Percentiles rank a stretch among this genome's conserved stretches.
Evolutionary conservation across 2,888 invertebrate genomes (phyloP).

Genomic region (Sinhomidia bicolor): DNA sequence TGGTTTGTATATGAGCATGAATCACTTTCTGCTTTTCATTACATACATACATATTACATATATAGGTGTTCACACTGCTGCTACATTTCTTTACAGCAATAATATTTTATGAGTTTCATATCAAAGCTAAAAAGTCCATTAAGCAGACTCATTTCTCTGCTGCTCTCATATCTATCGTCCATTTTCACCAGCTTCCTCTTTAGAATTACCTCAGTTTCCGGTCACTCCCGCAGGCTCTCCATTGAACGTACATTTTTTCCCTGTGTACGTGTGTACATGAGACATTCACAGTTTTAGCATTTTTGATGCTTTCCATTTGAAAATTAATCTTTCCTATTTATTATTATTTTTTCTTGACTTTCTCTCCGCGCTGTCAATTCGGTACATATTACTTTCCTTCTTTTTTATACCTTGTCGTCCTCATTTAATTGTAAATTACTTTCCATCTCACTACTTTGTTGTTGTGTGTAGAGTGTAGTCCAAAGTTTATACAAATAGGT

Average conservation of each 20-base stretch:
- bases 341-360: not conserved
- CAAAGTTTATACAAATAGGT: conserved; percentile 6
- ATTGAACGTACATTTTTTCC: not conserved
- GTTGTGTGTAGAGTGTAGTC: no score
- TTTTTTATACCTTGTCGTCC: no score
- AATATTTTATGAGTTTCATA: conserved; percentile 5
- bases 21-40: not conserved
- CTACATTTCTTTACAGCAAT: not conserved
- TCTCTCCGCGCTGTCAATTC: not conserved
- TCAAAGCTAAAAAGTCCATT: conserved; percentile 41
- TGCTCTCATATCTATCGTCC: conserved; percentile 1
- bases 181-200: conserved; percentile 48
- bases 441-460: not conserved
- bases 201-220: conserved; percentile 52
- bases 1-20: not conserved
- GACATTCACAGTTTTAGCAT: not conserved
- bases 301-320: conserved; percentile 10
- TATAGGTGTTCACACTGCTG: not conserved
- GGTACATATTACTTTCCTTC: not conserved
- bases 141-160: not conserved
- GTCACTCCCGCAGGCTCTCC: conserved; percentile 26
- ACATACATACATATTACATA: not conserved
- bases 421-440: conserved; percentile 13
- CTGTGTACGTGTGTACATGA: not conserved
- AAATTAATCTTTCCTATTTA: not conserved